Evolutionary conservation across 2,888 invertebrate species (phyloP).

Genomic region (Acholoe squamosa): DNA sequence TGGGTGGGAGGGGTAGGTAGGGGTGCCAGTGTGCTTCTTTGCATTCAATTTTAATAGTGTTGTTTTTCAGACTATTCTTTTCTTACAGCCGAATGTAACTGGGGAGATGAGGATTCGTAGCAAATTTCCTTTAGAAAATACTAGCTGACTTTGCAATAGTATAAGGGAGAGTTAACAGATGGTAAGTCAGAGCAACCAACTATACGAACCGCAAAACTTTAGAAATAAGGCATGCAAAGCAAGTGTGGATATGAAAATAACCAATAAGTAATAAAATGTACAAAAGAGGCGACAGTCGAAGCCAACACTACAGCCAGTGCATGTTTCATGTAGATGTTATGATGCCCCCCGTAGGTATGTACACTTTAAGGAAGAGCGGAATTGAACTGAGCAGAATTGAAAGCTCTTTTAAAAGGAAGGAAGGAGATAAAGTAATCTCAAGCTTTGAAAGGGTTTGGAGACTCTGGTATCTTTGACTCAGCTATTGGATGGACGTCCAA

Average conservation of each 20-base stretch:
- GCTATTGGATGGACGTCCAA: neutral
- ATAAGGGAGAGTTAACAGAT: slow-evolving; percentile 50
- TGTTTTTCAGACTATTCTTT: neutral
- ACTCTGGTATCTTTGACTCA: neutral
- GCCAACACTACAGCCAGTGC: neutral
- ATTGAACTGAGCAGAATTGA: slow-evolving; percentile 12
- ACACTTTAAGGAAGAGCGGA: slow-evolving; percentile 13
- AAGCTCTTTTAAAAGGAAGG: slow-evolving; percentile 3
- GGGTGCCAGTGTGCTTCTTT: slow-evolving; percentile 57
- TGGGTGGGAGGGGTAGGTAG: neutral
- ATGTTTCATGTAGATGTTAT: neutral
- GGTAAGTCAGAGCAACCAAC: slow-evolving; percentile 64
- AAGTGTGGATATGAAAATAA: slow-evolving; percentile 42
- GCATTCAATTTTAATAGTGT: neutral
- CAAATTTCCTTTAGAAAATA: slow-evolving; percentile 21
- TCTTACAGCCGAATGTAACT: slow-evolving; percentile 45
- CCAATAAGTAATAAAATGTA: neutral
- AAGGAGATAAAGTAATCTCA: neutral
- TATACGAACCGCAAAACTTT: slow-evolving; percentile 65
- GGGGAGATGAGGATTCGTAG: slow-evolving; percentile 35
- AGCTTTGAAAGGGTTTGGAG: neutral
- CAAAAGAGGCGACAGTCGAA: slow-evolving; percentile 27
- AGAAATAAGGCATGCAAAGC: slow-evolving; percentile 59
- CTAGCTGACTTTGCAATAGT: slow-evolving; percentile 27
- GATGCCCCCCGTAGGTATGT: neutral